These are phyloP conservation scores for Enteromius anoplus DNA, from an alignment of 2,797 vertebrate species.

Conservation along the genomic window DNA sequence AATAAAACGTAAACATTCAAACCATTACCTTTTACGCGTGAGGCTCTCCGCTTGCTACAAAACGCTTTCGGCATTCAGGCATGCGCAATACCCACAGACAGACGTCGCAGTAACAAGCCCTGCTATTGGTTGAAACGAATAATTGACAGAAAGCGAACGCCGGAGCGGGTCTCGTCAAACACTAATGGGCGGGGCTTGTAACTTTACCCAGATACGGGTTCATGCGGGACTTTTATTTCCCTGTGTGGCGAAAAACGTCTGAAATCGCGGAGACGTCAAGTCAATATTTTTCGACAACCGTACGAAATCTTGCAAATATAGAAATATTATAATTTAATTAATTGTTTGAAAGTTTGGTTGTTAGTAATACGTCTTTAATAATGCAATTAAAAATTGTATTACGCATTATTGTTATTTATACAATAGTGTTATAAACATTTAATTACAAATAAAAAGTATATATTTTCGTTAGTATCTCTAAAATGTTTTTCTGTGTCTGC, in stretches of 20 bases:
- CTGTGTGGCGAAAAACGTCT: background rate
- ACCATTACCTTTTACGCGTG: conserved; percentile 6
- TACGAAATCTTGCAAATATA: background rate
- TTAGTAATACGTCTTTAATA: background rate
- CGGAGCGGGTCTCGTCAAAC: background rate
- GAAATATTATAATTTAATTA: background rate
- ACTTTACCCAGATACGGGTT: background rate
- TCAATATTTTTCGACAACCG: background rate
- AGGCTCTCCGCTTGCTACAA: background rate
- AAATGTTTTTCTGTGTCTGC: background rate
- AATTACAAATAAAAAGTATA: background rate
- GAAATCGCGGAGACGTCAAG: background rate
- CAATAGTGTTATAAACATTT: background rate
- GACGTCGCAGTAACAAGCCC: background rate
- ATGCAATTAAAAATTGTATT: background rate
- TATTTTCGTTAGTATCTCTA: background rate
- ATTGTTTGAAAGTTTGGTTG: background rate
- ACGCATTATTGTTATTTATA: background rate
- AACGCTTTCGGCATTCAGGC: background rate
- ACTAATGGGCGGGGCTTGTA: background rate
- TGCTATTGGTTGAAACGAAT: conserved; percentile 21
- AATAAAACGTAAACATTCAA: background rate
- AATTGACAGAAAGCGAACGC: background rate
- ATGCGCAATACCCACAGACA: background rate
- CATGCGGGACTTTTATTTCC: background rate